Evolutionary conservation across 2,113 vertebrate species (phyloP), one percentile per base, ranked within the genome.

Genomic region (Cavia porcellus): DNA sequence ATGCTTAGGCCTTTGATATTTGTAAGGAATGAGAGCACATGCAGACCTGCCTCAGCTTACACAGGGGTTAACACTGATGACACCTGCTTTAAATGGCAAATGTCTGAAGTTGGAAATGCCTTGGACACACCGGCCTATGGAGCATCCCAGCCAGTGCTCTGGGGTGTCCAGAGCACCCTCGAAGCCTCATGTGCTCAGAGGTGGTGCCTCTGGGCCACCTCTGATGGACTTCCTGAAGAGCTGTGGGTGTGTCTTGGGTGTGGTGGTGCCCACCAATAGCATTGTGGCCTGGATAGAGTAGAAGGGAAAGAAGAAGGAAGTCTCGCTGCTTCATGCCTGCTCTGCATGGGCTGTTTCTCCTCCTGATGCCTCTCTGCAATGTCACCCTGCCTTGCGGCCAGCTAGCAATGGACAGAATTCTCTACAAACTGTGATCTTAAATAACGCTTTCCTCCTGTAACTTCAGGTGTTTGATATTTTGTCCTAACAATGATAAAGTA

Each of bases 71-170:
- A 17, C 13, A 20, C 47, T 13, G 3, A 11, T 74, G 24, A 42
- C 32, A 19, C 5, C 32, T n/a, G 30, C 30, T 8, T 24, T 42
- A 57, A 74, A 2, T 52, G 55, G 35, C n/a, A 55, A n/a, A 68
- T 25, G n/a, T 66, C 83, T 85, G 13, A 86, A n/a, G 7, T 14
- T 50, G 20, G 35, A 68, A 68, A 50, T 38, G 47, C 7, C 22
- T 13, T 25, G 20, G 47, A 70, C 0, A 1, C 0, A 7, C 45
- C 55, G 1, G 14, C 55, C 55, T 24, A 28, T 1, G 42, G 59
- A 3, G 2, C 61, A 22, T 7, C 28, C 82, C 10, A 47, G 82
- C 25, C 38, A 14, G 72, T 9, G 11, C 12, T 10, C 25, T 6
- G 72, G 72, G 38, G 66, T n/a, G 1, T 35, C 66, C 17, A 68